Evolutionary conservation across 2,888 invertebrate species (phyloP).

Genomic region (Watsonalla cultraria): DNA sequence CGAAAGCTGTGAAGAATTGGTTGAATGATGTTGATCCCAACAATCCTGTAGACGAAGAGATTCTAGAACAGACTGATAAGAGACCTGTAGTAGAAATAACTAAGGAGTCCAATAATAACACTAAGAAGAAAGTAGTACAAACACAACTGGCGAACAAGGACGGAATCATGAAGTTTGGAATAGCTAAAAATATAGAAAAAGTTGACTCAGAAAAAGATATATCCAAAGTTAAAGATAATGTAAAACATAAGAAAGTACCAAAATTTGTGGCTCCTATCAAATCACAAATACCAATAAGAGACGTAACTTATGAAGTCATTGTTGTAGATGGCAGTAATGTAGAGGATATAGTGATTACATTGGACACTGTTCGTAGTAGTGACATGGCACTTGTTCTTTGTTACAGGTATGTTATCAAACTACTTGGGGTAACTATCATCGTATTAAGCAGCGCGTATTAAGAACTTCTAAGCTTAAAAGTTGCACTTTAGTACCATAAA

Average conservation of each 20-base stretch:
- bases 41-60: slow-evolving; percentile 16
- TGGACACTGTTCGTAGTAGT: slow-evolving; percentile 10
- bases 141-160: slow-evolving; percentile 54
- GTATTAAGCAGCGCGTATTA: not conserved
- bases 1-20: slow-evolving; percentile 55
- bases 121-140: slow-evolving; percentile 47
- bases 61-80: not conserved
- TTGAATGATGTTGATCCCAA: slow-evolving; percentile 34
- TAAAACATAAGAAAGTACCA: slow-evolving; percentile 32
- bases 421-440: not conserved
- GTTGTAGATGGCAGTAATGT: slow-evolving; percentile 28
- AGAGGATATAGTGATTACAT: slow-evolving; percentile 6
- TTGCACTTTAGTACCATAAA: too few relatives aligned
- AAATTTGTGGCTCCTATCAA: slow-evolving; percentile 55
- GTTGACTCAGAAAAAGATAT: slow-evolving; percentile 4
- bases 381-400: slow-evolving; percentile 35
- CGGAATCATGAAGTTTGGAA: slow-evolving; percentile 61
- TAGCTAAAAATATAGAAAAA: slow-evolving; percentile 27
- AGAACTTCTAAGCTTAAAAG: too few relatives aligned
- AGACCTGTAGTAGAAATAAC: slow-evolving; percentile 7
- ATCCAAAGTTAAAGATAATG: slow-evolving; percentile 5
- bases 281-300: slow-evolving; percentile 48
- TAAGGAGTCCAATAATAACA: slow-evolving; percentile 11
- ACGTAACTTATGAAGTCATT: slow-evolving; percentile 34
- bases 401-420: slow-evolving; percentile 32